Base-by-base conservation (phyloP, 2,888 invertebrate species). In the Cacoxenus indagator region DNA sequence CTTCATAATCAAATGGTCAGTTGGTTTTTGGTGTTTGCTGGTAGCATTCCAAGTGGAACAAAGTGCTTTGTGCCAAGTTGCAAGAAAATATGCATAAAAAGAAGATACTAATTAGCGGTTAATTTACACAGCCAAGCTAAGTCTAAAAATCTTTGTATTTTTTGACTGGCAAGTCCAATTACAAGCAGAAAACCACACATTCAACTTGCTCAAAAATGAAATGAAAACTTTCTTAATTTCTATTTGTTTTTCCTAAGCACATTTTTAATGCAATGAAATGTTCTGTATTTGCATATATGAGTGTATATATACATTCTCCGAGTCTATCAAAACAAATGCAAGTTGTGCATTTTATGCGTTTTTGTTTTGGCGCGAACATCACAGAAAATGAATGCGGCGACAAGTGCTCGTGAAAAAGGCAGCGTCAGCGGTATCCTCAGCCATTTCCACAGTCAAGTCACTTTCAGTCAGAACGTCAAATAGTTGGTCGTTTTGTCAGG, bases 331-430 rank as follows among this genome's bases (percentile, higher is more conserved):
- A 57, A 57, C 24, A 62, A n/a, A 55, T 55, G 55, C 55, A 55
- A 55, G 48, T 54, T 54, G 54, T 22, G 54, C 59, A 45, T 51
- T 48, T 65, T 61, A 43, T 61, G 37, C 43, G 24, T 43, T 54
- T 70, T 70, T 68, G 69, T 69, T 62, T 68, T 57, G 66, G 66
- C 66, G 27, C 11, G 27, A 67, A 67, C 67, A 67, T 67, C 43
- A 62, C 51, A 57, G 57, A 26, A n/a, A 55, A 55, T 26, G 22
- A 26, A 55, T 26, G n/a, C 55, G 24, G n/a, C 57, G 55, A 62
- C 62, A 67, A 67, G 67, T 62, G 67, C 61, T 31, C 24, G 48
- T 5, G 65, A 1, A n/a, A n/a, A n/a, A n/a, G 37, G 5, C 57
- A 9, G 26, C 19, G 8, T 17, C 19, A 17, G 19, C n/a, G 6